Evolutionary conservation across 2,888 invertebrate species (phyloP), one percentile per base, ranked within the genome.

Genomic region (Incurvaria masculella): DNA sequence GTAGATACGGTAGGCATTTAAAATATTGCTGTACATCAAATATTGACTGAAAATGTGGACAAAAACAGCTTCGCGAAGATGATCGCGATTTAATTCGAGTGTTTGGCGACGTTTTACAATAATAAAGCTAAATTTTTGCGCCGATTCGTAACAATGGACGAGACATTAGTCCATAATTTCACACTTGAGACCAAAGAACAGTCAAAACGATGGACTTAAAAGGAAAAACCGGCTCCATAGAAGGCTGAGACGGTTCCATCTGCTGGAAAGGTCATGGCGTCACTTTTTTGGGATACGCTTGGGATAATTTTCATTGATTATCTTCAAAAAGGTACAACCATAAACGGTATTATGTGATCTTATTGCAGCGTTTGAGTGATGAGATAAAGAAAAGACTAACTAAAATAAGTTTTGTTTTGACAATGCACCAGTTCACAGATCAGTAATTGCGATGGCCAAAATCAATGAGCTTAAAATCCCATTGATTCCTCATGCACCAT

Each of bases 121-220:
- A n/a, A n/a, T n/a, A n/a, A n/a, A n/a, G n/a, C n/a, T n/a, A n/a
- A n/a, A n/a, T n/a, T n/a, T n/a, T n/a, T n/a, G n/a, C n/a, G n/a
- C n/a, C n/a, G n/a, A n/a, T n/a, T n/a, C n/a, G n/a, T n/a, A 39
- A 39, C 4, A n/a, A 39, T 39, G 39, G 39, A 39, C 18, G 39
- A 39, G 18, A 39, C 39, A 39, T 39, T n/a, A 14, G 39, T 39
- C 39, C 39, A 39, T 39, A n/a, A 39, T 39, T 39, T 39, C 18
- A 39, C 39, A 39, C 39, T 14, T 39, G 39, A 39, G 4, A 39
- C 18, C 5, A 39, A 39, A 39, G 39, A 10, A 23, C 23, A 23
- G 23, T 23, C 23, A 23, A 23, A 23, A 23, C 23, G 11, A 39
- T 39, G 39, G 39, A 39, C 39, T 39, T 5, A 27, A 27, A 27